Conservation (phyloP, 1,140 invertebrate species). For the Anthonomus grandis region DNA sequence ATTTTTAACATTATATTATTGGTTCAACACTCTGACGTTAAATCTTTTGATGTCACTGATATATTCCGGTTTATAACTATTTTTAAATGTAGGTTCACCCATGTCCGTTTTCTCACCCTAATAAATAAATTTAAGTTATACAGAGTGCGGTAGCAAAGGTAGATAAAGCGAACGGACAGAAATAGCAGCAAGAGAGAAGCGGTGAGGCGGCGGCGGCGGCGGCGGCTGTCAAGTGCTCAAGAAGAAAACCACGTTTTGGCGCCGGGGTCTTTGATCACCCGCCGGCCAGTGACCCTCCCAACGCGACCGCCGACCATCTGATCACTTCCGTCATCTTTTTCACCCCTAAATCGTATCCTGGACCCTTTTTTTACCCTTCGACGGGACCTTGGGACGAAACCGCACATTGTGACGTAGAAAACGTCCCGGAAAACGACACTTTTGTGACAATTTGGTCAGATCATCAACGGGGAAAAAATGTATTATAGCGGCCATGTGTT, state of each 20-base stretch:
- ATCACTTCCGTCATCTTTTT: slow-evolving; percentile 19
- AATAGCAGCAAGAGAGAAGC: no score
- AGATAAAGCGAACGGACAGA: no score
- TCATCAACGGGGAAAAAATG: slow-evolving; percentile 9
- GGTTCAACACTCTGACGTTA: no score
- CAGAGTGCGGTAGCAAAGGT: no score
- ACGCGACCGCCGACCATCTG: slow-evolving; percentile 33
- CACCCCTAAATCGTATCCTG: background rate
- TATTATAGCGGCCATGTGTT: slow-evolving; percentile 17
- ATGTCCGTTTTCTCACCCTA: no score
- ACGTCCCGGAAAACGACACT: no score
- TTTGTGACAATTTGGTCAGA: slow-evolving; percentile 16
- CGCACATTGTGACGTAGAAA: background rate
- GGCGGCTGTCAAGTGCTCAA: slow-evolving; percentile 41
- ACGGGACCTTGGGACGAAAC: background rate
- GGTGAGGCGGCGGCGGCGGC: background rate
- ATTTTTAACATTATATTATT: no score
- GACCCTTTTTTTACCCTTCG: background rate
- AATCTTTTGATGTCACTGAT: no score
- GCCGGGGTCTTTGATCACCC: slow-evolving; percentile 44
- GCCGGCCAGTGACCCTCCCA: slow-evolving; percentile 41
- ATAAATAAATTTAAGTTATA: no score
- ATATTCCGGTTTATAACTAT: no score
- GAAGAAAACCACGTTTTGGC: no score
- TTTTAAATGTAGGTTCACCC: no score